A percentile compares a stretch with the other conserved stretches of the same genome.
phyloP scores from a whole-genome alignment of 2,888 invertebrate genomes.

The Dolichopus griseipennis region DNA sequence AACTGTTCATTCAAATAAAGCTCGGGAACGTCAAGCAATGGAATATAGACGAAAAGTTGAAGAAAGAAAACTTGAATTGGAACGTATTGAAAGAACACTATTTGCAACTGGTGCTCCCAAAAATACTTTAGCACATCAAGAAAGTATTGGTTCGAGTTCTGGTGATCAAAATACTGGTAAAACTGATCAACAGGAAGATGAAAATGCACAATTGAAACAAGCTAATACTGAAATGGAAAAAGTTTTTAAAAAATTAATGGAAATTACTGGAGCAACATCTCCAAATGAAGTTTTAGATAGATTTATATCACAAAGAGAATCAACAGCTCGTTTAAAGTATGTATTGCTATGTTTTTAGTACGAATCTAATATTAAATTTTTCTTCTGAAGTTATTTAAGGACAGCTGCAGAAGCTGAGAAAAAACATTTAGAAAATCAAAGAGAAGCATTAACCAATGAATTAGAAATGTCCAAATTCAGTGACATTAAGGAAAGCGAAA shows the following conservation, averaged over 20 bases:
- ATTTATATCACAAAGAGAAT: constrained; percentile 65
- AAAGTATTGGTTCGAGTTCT: constrained; percentile 49
- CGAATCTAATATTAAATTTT: no score
- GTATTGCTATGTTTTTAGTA: no score
- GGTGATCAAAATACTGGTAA: constrained; percentile 42
- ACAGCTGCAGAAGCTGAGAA: constrained; percentile 67
- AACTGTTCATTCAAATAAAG: constrained; percentile 57
- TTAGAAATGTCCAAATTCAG: constrained; percentile 70
- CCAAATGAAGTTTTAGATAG: constrained; percentile 65
- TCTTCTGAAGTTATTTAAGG: constrained; percentile 48
- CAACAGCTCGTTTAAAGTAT: constrained; percentile 54
- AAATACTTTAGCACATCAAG: constrained; percentile 48
- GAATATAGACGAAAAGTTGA: constrained; percentile 62
- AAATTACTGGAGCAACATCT: constrained; percentile 66
- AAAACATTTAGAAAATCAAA: constrained; percentile 54
- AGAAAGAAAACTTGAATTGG: constrained; percentile 61
- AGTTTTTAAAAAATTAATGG: constrained; percentile 64
- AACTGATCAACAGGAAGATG: constrained; percentile 38
- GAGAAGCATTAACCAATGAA: constrained; percentile 56
- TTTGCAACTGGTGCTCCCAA: constrained; percentile 52
- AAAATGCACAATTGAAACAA: constrained; percentile 34
- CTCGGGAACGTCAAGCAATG: constrained; percentile 53
- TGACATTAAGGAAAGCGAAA: constrained; percentile 70
- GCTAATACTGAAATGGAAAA: constrained; percentile 49
- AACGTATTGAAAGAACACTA: constrained; percentile 66